Conservation (phyloP, 2,797 vertebrate species). For the Molossus alvarezi region DNA sequence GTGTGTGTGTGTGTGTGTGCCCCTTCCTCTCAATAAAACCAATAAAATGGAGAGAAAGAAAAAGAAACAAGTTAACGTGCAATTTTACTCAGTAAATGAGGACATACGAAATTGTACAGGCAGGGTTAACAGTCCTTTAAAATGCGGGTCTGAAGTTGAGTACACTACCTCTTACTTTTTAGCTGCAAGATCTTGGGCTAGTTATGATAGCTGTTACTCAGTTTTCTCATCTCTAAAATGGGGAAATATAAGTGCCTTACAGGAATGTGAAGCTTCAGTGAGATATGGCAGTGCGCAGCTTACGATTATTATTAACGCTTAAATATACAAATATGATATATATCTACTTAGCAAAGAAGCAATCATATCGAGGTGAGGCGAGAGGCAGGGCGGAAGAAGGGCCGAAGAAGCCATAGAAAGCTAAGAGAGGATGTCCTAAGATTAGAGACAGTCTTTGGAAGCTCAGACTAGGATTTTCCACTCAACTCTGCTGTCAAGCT, state of each 20-base stretch:
- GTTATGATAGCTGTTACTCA: background rate
- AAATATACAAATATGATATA: background rate
- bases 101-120: background rate
- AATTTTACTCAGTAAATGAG: slow-evolving; percentile 39
- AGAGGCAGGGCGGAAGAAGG: too few species aligned
- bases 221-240: slow-evolving; percentile 12
- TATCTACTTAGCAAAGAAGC: background rate
- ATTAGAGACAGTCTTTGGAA: background rate
- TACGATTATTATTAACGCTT: background rate
- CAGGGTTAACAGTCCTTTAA: background rate
- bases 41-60: background rate
- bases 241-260: background rate
- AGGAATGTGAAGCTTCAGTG: background rate
- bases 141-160: background rate
- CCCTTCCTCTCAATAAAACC: background rate
- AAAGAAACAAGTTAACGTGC: background rate
- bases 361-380: background rate
- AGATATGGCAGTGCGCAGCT: background rate
- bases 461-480: background rate
- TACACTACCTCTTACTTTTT: background rate
- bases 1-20: too few species aligned
- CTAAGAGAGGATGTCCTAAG: background rate
- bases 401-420: background rate
- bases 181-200: background rate
- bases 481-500: background rate